These are phyloP conservation scores for Poliocrania exsul DNA, from an alignment of 2,797 vertebrate species.

Conservation along the genomic window DNA sequence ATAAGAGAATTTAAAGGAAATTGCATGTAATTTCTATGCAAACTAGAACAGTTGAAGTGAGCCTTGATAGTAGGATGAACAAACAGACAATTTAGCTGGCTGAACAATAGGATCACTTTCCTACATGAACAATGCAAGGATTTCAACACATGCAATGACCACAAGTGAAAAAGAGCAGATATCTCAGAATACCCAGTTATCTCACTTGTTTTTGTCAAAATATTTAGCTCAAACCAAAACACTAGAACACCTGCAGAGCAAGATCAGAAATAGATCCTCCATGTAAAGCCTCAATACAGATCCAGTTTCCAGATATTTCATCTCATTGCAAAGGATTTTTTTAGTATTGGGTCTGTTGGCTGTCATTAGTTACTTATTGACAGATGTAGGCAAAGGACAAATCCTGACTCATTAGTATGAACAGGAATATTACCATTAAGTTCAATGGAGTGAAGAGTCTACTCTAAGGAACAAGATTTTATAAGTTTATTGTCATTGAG, in stretches of 20 bases:
- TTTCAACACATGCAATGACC: constrained; percentile 30
- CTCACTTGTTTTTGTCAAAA: constrained; percentile 1
- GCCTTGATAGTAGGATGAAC: not conserved
- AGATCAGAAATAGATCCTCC: not conserved
- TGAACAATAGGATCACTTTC: not conserved
- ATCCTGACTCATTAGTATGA: not conserved
- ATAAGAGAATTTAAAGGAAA: not conserved
- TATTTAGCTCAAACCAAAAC: not conserved
- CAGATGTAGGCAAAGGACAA: not conserved
- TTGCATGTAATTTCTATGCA: not conserved
- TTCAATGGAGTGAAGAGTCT: not conserved
- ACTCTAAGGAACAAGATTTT: not conserved
- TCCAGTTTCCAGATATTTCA: not conserved
- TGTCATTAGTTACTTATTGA: not conserved
- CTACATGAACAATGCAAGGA: not conserved
- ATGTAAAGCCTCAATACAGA: not conserved
- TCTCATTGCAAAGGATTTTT: not conserved
- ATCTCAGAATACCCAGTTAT: not conserved
- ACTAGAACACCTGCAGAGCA: not conserved
- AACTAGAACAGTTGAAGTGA: not conserved
- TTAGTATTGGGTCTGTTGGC: not conserved
- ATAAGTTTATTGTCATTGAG: not conserved
- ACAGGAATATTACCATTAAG: not conserved
- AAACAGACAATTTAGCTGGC: not conserved
- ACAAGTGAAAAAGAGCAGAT: constrained; percentile 13